phyloP scores from a whole-genome alignment of 2,113 vertebrate species.

The Python bivittatus region DNA sequence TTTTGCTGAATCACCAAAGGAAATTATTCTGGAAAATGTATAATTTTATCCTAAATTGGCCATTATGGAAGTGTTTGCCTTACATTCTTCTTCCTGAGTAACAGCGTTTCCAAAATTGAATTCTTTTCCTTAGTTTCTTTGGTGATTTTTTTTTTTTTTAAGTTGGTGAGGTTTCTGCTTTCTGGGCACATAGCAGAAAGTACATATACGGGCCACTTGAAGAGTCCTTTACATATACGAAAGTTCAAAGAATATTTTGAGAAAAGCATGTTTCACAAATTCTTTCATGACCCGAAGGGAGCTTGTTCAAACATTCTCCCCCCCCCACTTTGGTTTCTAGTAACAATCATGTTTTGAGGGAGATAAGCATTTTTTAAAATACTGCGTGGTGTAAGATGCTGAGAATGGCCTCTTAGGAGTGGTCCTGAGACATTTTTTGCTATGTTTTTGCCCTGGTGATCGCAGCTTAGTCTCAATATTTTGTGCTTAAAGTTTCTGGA shows the following conservation, averaged over 20 bases:
- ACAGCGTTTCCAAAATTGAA: not conserved
- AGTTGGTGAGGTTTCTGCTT: not conserved
- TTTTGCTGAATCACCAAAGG: not conserved
- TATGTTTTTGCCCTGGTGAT: not conserved
- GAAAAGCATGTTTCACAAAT: not conserved
- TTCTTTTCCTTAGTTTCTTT: not conserved
- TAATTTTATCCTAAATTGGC: slow-evolving; percentile 6
- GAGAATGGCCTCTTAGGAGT: not conserved
- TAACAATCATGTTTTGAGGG: not conserved
- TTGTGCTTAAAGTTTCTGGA: not conserved
- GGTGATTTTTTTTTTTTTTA: not conserved
- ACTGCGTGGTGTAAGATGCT: not conserved
- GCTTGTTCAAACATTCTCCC: not conserved
- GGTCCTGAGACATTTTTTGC: not conserved
- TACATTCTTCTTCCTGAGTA: not conserved
- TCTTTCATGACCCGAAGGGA: not conserved
- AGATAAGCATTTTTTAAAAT: not conserved
- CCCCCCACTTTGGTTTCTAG: not conserved
- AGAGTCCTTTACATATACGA: not conserved
- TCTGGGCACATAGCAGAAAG: too few species aligned
- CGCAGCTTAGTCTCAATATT: not conserved
- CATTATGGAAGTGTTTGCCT: not conserved
- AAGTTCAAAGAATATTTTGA: not conserved
- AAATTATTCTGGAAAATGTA: slow-evolving; percentile 3
- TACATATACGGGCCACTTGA: too few species aligned